Conservation (phyloP, 2,888 invertebrate genomes). For the Zaprionus bogoriensis region DNA sequence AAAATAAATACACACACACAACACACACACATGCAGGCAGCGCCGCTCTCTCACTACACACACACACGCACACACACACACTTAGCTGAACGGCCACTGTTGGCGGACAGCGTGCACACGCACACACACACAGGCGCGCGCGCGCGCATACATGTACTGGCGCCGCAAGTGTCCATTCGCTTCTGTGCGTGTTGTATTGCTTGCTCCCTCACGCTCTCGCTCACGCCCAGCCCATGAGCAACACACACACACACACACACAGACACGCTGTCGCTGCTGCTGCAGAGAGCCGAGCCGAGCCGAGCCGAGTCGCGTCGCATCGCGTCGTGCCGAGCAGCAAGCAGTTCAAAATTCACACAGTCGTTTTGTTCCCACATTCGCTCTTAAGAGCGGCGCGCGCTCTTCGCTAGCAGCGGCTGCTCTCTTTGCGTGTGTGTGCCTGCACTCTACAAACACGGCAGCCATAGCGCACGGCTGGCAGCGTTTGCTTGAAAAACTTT, state of each 20-base stretch:
- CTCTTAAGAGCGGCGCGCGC: neutral
- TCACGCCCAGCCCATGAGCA: conserved; percentile 55
- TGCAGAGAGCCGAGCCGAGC: conserved; percentile 16
- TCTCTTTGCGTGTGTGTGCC: neutral
- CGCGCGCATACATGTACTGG: conserved; percentile 17
- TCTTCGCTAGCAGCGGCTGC: neutral
- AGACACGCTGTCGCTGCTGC: neutral
- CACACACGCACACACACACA: conserved; percentile 19
- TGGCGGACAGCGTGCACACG: conserved; percentile 25
- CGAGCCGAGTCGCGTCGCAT: neutral
- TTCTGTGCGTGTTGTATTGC: conserved; percentile 62
- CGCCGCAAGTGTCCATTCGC: conserved; percentile 65
- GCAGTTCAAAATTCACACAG: conserved; percentile 38
- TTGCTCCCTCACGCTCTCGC: conserved; percentile 60
- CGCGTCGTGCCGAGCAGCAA: conserved; percentile 44
- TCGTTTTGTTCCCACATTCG: conserved; percentile 4
- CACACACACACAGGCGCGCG: conserved; percentile 18
- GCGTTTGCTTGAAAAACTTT: neutral
- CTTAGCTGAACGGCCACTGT: conserved; percentile 38
- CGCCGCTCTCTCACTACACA: conserved; percentile 16
- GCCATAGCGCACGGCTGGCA: neutral
- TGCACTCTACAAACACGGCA: neutral
- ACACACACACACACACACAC: conserved; percentile 10
- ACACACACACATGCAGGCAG: conserved; percentile 26
- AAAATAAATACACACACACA: conserved; percentile 40